phyloP scores from a whole-genome alignment of 2,888 invertebrate genomes.

The Plebejus argus region DNA sequence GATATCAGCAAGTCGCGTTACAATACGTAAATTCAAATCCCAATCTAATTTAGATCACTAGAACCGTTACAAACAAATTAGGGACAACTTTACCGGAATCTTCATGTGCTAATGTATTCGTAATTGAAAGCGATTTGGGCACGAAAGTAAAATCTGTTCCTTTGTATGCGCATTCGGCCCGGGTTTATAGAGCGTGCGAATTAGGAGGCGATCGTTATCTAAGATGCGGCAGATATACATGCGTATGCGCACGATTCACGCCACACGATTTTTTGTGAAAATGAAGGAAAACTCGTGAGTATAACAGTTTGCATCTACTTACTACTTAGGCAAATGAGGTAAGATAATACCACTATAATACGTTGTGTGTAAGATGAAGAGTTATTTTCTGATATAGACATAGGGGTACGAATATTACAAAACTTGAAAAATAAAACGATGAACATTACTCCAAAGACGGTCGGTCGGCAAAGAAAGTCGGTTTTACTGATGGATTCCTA shows the following conservation, averaged over 20 bases:
- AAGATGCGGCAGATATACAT: constrained; percentile 7
- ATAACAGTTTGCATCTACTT: not conserved
- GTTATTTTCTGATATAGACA: too few relatives aligned
- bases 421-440: too few relatives aligned
- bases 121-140: constrained; percentile 38
- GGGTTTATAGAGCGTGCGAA: constrained; percentile 68
- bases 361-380: too few relatives aligned
- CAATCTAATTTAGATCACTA: not conserved
- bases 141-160: constrained; percentile 55
- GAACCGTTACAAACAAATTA: not conserved
- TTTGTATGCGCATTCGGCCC: constrained; percentile 49
- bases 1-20: too few relatives aligned
- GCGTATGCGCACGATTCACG: not conserved
- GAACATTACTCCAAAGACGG: too few relatives aligned
- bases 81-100: not conserved
- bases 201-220: constrained; percentile 36
- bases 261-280: not conserved
- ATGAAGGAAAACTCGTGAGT: constrained; percentile 1
- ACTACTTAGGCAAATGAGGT: not conserved
- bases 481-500: too few relatives aligned
- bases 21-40: not conserved
- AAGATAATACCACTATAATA: too few relatives aligned
- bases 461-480: too few relatives aligned
- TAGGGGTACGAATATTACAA: too few relatives aligned
- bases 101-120: constrained; percentile 32